Evolutionary conservation across 23 tunicate genomes (phyloP).

Genomic region (Corella eumyota): DNA sequence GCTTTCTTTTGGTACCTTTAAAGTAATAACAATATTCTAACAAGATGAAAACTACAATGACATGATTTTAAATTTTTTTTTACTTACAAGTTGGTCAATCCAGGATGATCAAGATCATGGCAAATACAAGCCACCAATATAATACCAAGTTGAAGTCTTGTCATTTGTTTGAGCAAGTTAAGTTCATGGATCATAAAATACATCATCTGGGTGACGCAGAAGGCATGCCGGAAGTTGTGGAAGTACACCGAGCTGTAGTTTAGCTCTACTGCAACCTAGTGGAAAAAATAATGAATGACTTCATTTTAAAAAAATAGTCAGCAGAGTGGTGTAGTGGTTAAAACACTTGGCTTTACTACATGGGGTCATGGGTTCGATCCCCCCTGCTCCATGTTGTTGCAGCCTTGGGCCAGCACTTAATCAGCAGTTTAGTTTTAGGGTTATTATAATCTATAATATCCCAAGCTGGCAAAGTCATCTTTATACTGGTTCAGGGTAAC

Average conservation of each 20-base stretch:
- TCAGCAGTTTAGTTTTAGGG: too few relatives aligned
- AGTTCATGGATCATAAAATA: slow-evolving; percentile 19
- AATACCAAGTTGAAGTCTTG: slow-evolving; percentile 21
- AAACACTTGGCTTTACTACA: too few relatives aligned
- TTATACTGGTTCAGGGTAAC: too few relatives aligned
- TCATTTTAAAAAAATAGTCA: too few relatives aligned
- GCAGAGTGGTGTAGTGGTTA: too few relatives aligned
- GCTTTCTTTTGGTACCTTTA: slow-evolving; percentile 26
- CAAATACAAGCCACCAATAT: slow-evolving; percentile 35
- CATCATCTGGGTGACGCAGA: slow-evolving; percentile 54
- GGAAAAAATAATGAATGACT: background rate
- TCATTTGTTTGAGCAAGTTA: slow-evolving; percentile 2
- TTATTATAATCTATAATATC: too few relatives aligned
- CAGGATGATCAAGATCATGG: slow-evolving; percentile 46
- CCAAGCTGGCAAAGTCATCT: too few relatives aligned
- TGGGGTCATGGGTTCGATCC: too few relatives aligned
- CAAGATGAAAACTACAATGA: background rate
- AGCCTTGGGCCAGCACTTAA: too few relatives aligned
- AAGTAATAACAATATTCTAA: background rate
- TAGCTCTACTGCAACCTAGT: slow-evolving; percentile 26
- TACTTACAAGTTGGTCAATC: slow-evolving; percentile 19
- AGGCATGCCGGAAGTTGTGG: slow-evolving; percentile 49
- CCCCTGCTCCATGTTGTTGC: too few relatives aligned
- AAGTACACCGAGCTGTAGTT: slow-evolving; percentile 17
- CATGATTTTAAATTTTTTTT: background rate